Conservation (phyloP, 1,140 invertebrate species). For the Mercenaria mercenaria region DNA sequence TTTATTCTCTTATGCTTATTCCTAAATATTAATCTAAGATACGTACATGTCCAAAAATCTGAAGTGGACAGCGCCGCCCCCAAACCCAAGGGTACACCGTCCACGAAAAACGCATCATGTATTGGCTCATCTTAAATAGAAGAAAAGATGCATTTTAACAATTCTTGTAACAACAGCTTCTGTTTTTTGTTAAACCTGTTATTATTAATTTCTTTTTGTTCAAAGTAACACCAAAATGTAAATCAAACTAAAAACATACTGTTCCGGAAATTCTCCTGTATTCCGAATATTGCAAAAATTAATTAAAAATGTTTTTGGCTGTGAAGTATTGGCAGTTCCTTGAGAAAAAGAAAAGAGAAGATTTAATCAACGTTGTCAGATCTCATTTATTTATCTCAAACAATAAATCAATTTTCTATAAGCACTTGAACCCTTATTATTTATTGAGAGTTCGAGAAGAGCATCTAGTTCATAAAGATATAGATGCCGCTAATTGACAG, state of each 20-base stretch:
- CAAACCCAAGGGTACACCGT: conserved; percentile 37
- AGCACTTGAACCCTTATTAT: conserved; percentile 55
- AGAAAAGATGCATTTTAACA: conserved; percentile 40
- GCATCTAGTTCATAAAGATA: conserved; percentile 59
- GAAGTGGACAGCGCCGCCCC: conserved; percentile 38
- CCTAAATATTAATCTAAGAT: conserved; percentile 40
- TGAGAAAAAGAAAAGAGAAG: conserved; percentile 37
- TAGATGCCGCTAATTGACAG: conserved; percentile 60
- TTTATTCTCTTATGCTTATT: not conserved
- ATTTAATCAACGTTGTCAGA: conserved; percentile 49
- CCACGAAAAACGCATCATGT: conserved; percentile 56
- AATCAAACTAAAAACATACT: not conserved
- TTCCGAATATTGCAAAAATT: conserved; percentile 30
- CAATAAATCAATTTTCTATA: conserved; percentile 69
- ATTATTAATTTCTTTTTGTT: no score
- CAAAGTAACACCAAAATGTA: no score
- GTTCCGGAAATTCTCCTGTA: conserved; percentile 16
- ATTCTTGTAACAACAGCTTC: not conserved
- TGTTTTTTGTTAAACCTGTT: not conserved
- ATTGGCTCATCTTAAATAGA: conserved; percentile 60
- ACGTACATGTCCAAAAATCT: conserved; percentile 64
- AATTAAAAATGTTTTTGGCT: conserved; percentile 27
- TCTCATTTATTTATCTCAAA: conserved; percentile 53
- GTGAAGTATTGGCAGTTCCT: not conserved
- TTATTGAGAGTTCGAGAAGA: conserved; percentile 22